A percentile compares a stretch with the other conserved stretches of the same genome.
These are phyloP conservation scores for Mimumesa dahlbomi DNA, from an alignment of 2,888 invertebrate species.

Conservation along the genomic window DNA sequence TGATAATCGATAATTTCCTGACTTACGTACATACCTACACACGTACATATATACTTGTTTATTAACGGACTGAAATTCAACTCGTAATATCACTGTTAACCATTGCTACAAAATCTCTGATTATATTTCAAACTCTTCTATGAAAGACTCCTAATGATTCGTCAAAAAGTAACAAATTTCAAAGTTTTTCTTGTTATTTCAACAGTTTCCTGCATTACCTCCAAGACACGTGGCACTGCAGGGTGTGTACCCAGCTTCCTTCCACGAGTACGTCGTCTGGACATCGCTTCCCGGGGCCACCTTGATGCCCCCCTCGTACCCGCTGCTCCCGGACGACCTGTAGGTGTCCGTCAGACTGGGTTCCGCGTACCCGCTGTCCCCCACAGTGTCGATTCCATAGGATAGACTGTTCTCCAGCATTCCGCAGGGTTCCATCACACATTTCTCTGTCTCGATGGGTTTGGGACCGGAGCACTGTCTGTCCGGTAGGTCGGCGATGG, in stretches of 20 bases:
- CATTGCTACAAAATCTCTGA: too few species aligned
- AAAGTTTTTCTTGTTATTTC: too few species aligned
- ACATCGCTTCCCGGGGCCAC: conserved; percentile 85
- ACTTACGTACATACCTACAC: conserved; percentile 29
- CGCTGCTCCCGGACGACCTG: conserved; percentile 69
- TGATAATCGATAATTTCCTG: conserved; percentile 40
- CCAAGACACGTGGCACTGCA: conserved; percentile 97
- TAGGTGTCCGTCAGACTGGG: conserved; percentile 77
- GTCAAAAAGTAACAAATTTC: too few species aligned
- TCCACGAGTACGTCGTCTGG: conserved; percentile 93
- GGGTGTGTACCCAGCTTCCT: conserved; percentile 93
- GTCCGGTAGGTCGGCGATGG: conserved; percentile 93
- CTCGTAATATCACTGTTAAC: too few species aligned
- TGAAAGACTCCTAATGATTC: too few species aligned
- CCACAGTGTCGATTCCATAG: conserved; percentile 78
- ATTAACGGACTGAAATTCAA: too few species aligned
- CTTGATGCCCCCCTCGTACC: conserved; percentile 62
- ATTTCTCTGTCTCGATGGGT: conserved; percentile 90
- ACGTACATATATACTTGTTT: too few species aligned
- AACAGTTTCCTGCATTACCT: conserved; percentile 81
- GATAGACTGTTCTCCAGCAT: conserved; percentile 77
- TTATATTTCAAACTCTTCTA: too few species aligned
- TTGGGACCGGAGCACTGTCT: conserved; percentile 92
- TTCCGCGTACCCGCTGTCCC: conserved; percentile 79
- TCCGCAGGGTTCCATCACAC: conserved; percentile 88